Percentiles rank a stretch among this genome's conserved stretches.
Conservation (phyloP, 2,113 vertebrate species). For the Rhynchomys soricoides region DNA sequence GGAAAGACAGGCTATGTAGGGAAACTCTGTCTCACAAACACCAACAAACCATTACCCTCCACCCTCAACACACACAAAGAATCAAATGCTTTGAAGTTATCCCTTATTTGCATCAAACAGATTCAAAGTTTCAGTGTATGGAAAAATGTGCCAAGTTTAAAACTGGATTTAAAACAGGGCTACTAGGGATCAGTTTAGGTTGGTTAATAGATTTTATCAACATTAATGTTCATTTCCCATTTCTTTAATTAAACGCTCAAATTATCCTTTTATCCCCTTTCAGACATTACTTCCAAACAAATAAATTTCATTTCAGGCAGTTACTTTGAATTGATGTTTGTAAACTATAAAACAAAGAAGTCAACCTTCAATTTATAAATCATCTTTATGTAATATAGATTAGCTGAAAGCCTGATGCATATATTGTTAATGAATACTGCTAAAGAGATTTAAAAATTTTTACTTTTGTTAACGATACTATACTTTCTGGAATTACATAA, state of each 20-base stretch:
- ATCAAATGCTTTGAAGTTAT: background rate
- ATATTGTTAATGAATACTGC: background rate
- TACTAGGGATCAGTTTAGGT: background rate
- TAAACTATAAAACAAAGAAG: background rate
- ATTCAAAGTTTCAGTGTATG: background rate
- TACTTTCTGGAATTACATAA: background rate
- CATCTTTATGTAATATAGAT: background rate
- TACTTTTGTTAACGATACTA: background rate
- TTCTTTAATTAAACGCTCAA: conserved; percentile 20
- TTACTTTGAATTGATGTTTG: conserved; percentile 1
- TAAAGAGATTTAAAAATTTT: background rate
- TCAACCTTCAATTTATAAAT: background rate
- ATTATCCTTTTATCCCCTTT: background rate
- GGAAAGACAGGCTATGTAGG: background rate
- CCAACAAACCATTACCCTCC: background rate
- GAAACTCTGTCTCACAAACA: background rate
- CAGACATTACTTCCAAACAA: background rate
- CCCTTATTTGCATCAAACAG: background rate
- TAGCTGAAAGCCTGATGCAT: background rate
- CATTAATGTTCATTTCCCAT: conserved; percentile 28
- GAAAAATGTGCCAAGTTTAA: conserved; percentile 18
- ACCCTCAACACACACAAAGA: background rate
- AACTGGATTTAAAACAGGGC: conserved; percentile 15
- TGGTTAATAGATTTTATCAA: background rate
- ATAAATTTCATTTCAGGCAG: background rate